phyloP scores from a whole-genome alignment of 2,888 invertebrate genomes.

The Xestoiulus laeticollis region DNA sequence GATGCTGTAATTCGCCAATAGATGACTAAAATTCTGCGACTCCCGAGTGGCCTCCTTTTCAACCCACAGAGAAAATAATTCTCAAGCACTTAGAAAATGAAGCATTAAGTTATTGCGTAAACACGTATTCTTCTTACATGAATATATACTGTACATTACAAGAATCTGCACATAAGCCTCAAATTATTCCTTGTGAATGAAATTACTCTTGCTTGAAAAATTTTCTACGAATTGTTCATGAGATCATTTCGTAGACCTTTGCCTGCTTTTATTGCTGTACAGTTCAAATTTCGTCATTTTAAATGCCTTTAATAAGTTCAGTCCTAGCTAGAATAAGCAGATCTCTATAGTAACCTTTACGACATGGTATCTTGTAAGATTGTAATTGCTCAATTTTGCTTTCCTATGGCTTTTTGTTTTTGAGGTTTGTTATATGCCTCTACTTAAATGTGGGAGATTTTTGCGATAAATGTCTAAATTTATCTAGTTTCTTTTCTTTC shows the following conservation, averaged over 20 bases:
- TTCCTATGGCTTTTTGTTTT: not conserved
- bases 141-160: not conserved
- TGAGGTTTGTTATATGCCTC: too few relatives aligned
- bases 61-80: not conserved
- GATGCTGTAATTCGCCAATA: not conserved
- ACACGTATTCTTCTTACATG: not conserved
- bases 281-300: not conserved
- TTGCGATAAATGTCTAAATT: not conserved
- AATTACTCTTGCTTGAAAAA: not conserved
- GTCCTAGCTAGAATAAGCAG: too few relatives aligned
- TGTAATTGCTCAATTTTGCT: not conserved
- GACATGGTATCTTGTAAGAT: not conserved
- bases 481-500: not conserved
- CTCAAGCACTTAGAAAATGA: not conserved
- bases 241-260: not conserved
- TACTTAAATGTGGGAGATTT: not conserved
- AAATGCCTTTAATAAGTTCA: too few relatives aligned
- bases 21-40: too few relatives aligned
- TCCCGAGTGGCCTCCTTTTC: not conserved
- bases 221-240: not conserved
- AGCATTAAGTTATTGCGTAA: not conserved
- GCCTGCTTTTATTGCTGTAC: not conserved
- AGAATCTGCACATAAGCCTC: not conserved
- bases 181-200: not conserved
- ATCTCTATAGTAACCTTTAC: too few relatives aligned